Evolutionary conservation across 1,140 invertebrate species (phyloP).

Genomic region (Andrena cerasifolii): DNA sequence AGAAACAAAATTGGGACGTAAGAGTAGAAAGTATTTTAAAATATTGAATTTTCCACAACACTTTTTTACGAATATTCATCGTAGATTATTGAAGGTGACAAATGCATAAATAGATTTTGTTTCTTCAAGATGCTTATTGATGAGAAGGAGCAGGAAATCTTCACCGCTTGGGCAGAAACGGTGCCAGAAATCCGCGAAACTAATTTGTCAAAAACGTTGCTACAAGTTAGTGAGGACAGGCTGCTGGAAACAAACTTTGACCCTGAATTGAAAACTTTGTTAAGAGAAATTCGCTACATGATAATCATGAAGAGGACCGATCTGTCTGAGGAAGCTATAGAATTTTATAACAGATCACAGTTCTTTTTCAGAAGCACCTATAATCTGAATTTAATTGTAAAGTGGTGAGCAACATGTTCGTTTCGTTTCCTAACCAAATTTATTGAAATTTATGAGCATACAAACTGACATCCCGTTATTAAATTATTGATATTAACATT

Average conservation of each 20-base stretch:
- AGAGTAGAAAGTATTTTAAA: too few relatives aligned
- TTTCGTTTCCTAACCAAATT: not conserved
- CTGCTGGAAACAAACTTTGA: slow-evolving; percentile 70
- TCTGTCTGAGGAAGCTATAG: slow-evolving; percentile 83
- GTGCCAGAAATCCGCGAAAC: slow-evolving; percentile 57
- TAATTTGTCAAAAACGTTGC: slow-evolving; percentile 65
- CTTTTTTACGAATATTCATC: too few relatives aligned
- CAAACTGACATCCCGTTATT: too few relatives aligned
- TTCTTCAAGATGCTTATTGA: slow-evolving; percentile 60
- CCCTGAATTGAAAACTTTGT: slow-evolving; percentile 70
- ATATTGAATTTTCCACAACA: too few relatives aligned
- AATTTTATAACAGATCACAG: slow-evolving; percentile 77
- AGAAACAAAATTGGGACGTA: too few relatives aligned
- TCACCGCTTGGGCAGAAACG: slow-evolving; percentile 66
- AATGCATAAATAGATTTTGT: not conserved
- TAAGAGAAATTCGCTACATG: slow-evolving; percentile 87
- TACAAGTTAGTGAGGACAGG: slow-evolving; percentile 58
- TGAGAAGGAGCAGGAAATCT: slow-evolving; percentile 66
- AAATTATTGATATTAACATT: too few relatives aligned
- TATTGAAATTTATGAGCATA: not conserved
- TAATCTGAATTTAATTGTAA: slow-evolving; percentile 67
- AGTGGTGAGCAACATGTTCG: slow-evolving; percentile 64
- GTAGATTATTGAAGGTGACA: not conserved
- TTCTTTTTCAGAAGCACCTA: slow-evolving; percentile 69
- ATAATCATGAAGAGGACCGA: slow-evolving; percentile 83